Conservation (phyloP, 2,888 invertebrate species). For the Clistopyga incitator region DNA sequence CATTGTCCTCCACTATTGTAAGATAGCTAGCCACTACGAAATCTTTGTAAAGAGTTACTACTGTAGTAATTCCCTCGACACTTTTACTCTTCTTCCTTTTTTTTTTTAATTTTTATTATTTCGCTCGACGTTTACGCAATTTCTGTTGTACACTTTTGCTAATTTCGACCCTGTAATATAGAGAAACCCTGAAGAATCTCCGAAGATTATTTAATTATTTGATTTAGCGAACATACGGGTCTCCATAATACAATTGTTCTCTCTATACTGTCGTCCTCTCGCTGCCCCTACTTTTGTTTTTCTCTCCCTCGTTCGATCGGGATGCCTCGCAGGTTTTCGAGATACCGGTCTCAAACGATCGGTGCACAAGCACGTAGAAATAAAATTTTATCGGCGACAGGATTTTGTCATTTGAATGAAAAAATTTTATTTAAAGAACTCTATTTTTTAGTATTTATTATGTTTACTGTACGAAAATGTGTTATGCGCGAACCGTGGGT, state of each 20-base stretch:
- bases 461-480: slow-evolving; percentile 56
- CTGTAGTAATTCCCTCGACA: slow-evolving; percentile 11
- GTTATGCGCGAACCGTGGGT: slow-evolving; percentile 48
- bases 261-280: slow-evolving; percentile 6
- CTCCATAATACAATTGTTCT: slow-evolving; percentile 55
- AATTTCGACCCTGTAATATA: slow-evolving; percentile 52
- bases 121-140: slow-evolving; percentile 33
- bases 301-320: slow-evolving; percentile 65
- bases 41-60: slow-evolving; percentile 39
- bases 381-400: slow-evolving; percentile 59
- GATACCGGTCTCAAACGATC: slow-evolving; percentile 71
- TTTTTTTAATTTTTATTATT: no score
- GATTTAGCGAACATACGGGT: slow-evolving; percentile 65
- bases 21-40: slow-evolving; percentile 57
- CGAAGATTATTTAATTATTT: slow-evolving; percentile 56
- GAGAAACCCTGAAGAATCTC: slow-evolving; percentile 42
- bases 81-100: slow-evolving; percentile 32
- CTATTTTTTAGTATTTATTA: slow-evolving; percentile 65
- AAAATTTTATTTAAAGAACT: slow-evolving; percentile 61
- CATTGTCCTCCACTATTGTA: slow-evolving; percentile 59
- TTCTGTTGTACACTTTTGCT: slow-evolving; percentile 8
- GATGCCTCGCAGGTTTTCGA: slow-evolving; percentile 72
- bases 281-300: slow-evolving; percentile 65
- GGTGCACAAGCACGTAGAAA: slow-evolving; percentile 53
- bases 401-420: slow-evolving; percentile 61